Evolutionary conservation across 1,140 invertebrate genomes (phyloP), one percentile per base, ranked within the genome.

Genomic region (Listronotus bonariensis): DNA sequence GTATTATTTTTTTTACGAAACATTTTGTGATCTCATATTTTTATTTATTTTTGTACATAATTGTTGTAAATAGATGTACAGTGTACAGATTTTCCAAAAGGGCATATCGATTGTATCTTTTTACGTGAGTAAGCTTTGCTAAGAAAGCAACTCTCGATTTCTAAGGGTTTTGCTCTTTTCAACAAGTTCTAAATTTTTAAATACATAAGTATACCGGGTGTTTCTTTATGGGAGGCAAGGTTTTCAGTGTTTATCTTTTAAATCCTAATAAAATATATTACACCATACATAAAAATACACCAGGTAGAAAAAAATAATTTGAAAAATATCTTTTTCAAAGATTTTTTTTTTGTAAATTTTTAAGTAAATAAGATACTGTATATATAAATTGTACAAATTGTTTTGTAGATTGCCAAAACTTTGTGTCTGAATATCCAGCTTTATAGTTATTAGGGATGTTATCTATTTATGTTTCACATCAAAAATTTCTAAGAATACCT

Each of bases 1-100:
- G 14, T 46, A 18, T 46, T 46, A 18, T 46, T 18, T 12, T n/a
- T n/a, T n/a, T n/a, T n/a, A n/a, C n/a, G 12, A 42, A 46, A 18
- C 3, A 17, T 40, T 40, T 54, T 54, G 32, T 54, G 52, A 54
- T 54, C 52, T 54, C 52, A 54, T 54, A 34, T 34, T 48, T 6
- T 18, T 54, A 40, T 54, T 54, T 54, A 54, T 54, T 40, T 6
- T 20, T 51, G 32, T 31, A 51, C 18, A 51, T n/a, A 31, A 8
- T 17, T 15, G 17, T 15, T 15, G 43, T 46, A 46, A 17, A 18
- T 46, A 46, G 5, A 18, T 46, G 17, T 46, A 46, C 17, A 46
- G n/a, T 46, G 17, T 18, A 46, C 11, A 46, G 17, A 17, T 15
- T 52, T 34, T 52, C 49, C 46, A 17, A 6, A 31, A 14, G 46